Evolutionary conservation across 2,797 vertebrate genomes (phyloP).

Genomic region (Amniataba percoides): DNA sequence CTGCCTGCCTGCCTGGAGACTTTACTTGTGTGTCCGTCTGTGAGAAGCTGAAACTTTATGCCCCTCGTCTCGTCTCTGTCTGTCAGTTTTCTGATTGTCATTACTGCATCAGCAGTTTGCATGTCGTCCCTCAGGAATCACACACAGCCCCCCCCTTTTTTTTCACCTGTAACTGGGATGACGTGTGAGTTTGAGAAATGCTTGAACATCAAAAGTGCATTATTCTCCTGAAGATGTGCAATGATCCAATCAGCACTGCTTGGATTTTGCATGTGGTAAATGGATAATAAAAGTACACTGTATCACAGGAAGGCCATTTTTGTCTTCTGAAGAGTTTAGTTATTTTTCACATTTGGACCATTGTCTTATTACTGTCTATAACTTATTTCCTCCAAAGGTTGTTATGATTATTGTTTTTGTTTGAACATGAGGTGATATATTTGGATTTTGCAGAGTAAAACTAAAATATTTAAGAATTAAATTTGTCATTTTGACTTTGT

Average conservation of each 20-base stretch:
- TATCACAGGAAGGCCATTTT: not conserved
- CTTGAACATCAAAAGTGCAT: not conserved
- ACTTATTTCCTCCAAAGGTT: too few species aligned
- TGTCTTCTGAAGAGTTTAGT: not conserved
- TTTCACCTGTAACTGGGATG: not conserved
- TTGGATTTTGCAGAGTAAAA: not conserved
- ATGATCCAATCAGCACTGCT: not conserved
- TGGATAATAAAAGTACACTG: not conserved
- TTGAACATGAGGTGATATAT: not conserved
- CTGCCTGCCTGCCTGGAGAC: constrained; percentile 53
- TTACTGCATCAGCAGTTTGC: constrained; percentile 18
- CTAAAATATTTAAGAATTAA: not conserved
- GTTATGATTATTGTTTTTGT: not conserved
- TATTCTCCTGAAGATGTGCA: not conserved
- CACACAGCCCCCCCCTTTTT: not conserved
- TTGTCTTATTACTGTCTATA: not conserved
- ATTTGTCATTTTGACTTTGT: not conserved
- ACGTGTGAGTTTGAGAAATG: constrained; percentile 10
- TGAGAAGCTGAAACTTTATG: constrained; percentile 26
- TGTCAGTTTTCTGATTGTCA: not conserved
- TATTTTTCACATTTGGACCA: not conserved
- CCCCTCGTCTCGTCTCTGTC: constrained; percentile 34
- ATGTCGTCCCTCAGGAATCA: constrained; percentile 14
- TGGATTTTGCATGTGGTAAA: constrained; percentile 28
- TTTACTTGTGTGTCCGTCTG: constrained; percentile 11